A percentile compares a stretch with the other conserved stretches of the same genome.
These are phyloP conservation scores for Spisula solida DNA, from an alignment of 2,888 invertebrate species.

Conservation along the genomic window DNA sequence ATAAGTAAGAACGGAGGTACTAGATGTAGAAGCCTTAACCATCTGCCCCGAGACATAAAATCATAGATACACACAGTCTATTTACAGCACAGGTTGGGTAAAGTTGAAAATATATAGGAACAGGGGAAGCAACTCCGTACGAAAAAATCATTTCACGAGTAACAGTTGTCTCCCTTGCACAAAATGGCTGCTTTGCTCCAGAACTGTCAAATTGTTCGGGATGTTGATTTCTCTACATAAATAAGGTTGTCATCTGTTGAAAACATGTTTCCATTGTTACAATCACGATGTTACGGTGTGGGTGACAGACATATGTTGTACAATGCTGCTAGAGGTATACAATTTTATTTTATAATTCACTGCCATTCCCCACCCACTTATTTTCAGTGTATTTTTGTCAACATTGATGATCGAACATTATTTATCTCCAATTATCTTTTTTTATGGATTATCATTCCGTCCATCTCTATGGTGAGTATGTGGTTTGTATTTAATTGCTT, in stretches of 20 bases:
- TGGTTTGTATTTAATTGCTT: too few relatives aligned
- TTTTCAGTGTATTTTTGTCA: background rate
- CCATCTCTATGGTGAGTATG: too few relatives aligned
- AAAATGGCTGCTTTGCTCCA: conserved; percentile 8
- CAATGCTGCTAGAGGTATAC: conserved; percentile 76
- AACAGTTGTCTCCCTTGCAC: background rate
- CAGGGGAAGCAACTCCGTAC: background rate
- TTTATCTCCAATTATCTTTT: background rate
- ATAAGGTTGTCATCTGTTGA: background rate
- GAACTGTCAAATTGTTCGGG: background rate
- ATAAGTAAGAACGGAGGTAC: too few relatives aligned
- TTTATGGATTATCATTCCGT: background rate
- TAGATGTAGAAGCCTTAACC: too few relatives aligned
- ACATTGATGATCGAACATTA: background rate
- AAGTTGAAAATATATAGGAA: too few relatives aligned
- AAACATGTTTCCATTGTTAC: conserved; percentile 76
- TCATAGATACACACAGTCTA: too few relatives aligned
- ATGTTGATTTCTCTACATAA: conserved; percentile 5
- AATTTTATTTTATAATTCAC: background rate
- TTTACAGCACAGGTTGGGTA: too few relatives aligned
- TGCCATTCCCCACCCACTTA: conserved; percentile 27
- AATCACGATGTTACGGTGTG: conserved; percentile 73
- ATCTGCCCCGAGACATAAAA: too few relatives aligned
- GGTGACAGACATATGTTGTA: conserved; percentile 73
- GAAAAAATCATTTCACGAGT: background rate